Evolutionary conservation across 2,888 invertebrate species (phyloP), one percentile per base, ranked within the genome.

Genomic region (Crocallis elinguaria): DNA sequence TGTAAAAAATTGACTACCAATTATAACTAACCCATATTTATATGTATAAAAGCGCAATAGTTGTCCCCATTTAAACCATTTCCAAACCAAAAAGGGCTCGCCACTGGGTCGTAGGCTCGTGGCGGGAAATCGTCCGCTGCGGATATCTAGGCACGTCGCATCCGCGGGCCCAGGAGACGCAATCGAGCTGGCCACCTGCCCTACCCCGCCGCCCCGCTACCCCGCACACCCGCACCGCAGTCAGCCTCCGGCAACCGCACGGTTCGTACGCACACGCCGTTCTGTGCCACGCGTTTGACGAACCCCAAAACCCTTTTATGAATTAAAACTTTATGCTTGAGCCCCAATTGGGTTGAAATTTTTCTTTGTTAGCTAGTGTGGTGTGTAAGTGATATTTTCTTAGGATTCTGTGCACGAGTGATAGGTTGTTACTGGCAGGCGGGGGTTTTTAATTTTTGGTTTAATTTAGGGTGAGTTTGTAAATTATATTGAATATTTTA

Each of bases 121-220:
- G 53, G 54, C 57, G 58, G 61, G 52, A 62, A 64, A 48, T 51
- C 51, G 41, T 38, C 37, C 62, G 56, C 57, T 62, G 56, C 64
- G 66, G 69, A 67, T 68, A 67, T 69, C 66, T 62, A 75, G 78
- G 74, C 73, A 67, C 69, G 67, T 63, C 66, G 66, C 69, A 70
- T 72, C 72, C 66, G 69, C 50, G 66, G 57, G 52, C 66, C 65
- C 66, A 66, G 69, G 72, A 72, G 84, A 79, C 82, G 82, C 73
- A 73, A 66, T 68, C 66, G 67, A 64, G 63, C 64, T 66, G 59
- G 67, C 64, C 70, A 66, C 67, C 66, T 65, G 65, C 71, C 71
- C 75, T 68, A 53, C 73, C 77, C 75, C 75, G 78, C 61, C 57
- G 33, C 55, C 49, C 52, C 17, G 51, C 51, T 30, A 33, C 37